Percentiles rank a stretch among this genome's conserved stretches.
These are phyloP conservation scores for Felis catus DNA, from an alignment of 2,113 vertebrate genomes.

Conservation along the genomic window F.catus_Fca126_mat1.0 CM031412.1:207755501-207756000, in stretches of 20 bases:
- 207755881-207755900: no score
- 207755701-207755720: background rate
- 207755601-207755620: background rate
- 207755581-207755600: no score
- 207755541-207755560: no score
- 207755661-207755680: background rate
- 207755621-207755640: background rate
- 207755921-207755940: no score
- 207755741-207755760: background rate
- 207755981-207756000: background rate
- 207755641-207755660: background rate
- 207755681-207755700: background rate
- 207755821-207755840: no score
- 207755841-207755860: no score
- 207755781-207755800: background rate
- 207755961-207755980: background rate
- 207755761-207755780: background rate
- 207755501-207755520: no score
- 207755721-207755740: background rate
- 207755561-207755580: no score
- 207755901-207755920: no score
- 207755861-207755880: no score
- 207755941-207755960: background rate
- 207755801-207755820: background rate
- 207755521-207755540: no score